Evolutionary conservation across 2,797 vertebrate species (phyloP), one percentile per base, ranked within the genome.

Genomic region (Uromys caudimaculatus): DNA sequence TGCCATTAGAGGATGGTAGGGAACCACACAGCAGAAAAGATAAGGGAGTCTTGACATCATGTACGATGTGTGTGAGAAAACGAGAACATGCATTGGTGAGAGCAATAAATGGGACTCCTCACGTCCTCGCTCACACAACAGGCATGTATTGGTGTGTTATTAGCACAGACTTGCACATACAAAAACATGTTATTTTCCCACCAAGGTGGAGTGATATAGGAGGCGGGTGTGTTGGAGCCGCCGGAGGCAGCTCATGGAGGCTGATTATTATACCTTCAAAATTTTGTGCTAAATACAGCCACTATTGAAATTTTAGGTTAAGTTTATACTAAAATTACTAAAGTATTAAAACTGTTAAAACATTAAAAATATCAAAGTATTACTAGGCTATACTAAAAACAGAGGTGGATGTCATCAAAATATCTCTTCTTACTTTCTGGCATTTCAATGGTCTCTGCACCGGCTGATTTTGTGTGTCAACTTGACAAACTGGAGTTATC

Each of bases 301-400:
- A 85, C 90, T 71, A 76, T 35, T 94, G 82, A 92, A 44, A 81
- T 32, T 60, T 85, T 44, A 2, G 47, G 52, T 67, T 56, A 87
- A 69, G 38, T 52, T 52, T 62, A 32, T 54, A 90, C 41, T 83
- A 87, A 91, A 94, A 91, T 77, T 24, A 32, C 50, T 78, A 73
- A 38, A 92, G 69, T 29, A 32, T 38, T 73, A 73, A 35, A 92
- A 85, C 56, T n/a, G 38, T 35, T 29, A 84, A 83, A 44, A 24
- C 41, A 62, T 62, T 85, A 13, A 14, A 47, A 47, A n/a, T 12
- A 67, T 67, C 32, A 23, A 85, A n/a, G n/a, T n/a, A 67, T n/a
- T 62, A 47, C 4, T 60, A 38, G 19, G 24, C 4, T 83, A 83
- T 60, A 54, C 79, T 84, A 17, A 38, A 44, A 77, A 35, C 17